Conservation (phyloP, 1,140 invertebrate species). For the Caenorhabditis latens region DNA sequence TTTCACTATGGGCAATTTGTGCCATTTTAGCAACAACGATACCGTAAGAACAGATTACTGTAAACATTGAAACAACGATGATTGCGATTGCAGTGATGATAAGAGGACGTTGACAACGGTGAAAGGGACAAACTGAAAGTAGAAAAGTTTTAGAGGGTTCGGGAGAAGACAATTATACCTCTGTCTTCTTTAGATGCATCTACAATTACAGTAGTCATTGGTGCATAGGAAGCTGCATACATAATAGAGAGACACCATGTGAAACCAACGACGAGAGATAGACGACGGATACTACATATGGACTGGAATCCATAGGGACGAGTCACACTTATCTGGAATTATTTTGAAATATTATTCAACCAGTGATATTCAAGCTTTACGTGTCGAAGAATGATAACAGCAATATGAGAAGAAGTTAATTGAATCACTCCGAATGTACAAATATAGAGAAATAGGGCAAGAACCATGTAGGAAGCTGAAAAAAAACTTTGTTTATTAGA, state of each 20-base stretch:
- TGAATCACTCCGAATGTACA: conserved; percentile 54
- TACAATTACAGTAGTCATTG: conserved; percentile 57
- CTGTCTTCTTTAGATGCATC: conserved; percentile 33
- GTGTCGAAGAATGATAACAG: conserved; percentile 45
- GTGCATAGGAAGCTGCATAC: conserved; percentile 49
- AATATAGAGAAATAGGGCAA: conserved; percentile 56
- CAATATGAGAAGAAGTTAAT: conserved; percentile 46
- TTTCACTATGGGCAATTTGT: conserved; percentile 55
- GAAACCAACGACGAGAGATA: conserved; percentile 19
- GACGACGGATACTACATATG: conserved; percentile 34
- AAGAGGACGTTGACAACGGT: conserved; percentile 44
- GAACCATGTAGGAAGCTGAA: conserved; percentile 54
- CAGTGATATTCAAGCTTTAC: not conserved
- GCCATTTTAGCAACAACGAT: conserved; percentile 49
- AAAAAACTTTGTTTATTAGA: too few species aligned
- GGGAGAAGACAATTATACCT: not conserved
- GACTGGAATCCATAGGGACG: conserved; percentile 60
- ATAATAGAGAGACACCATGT: conserved; percentile 50
- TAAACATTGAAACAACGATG: conserved; percentile 44
- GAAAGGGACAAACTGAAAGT: conserved; percentile 55
- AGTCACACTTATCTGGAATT: conserved; percentile 52
- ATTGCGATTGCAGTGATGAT: conserved; percentile 36
- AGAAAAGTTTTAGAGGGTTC: not conserved
- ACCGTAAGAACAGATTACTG: conserved; percentile 33
- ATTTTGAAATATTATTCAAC: not conserved